phyloP scores from a whole-genome alignment of 2,113 vertebrate species.

The Leptobrachium leishanense region DNA sequence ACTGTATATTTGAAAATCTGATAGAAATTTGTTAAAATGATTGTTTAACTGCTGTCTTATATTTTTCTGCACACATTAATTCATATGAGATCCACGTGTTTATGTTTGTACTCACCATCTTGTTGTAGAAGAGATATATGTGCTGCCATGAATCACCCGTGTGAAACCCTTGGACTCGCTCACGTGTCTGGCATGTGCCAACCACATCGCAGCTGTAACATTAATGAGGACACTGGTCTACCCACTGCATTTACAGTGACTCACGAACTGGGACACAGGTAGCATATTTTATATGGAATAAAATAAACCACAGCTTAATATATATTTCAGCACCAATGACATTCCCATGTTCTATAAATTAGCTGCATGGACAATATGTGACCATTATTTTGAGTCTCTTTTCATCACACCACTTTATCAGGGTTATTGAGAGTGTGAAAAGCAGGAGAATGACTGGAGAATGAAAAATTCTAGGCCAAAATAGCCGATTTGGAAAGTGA shows the following conservation, averaged over 20 bases:
- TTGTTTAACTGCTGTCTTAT: no score
- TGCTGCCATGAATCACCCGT: constrained; percentile 84
- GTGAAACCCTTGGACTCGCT: constrained; percentile 93
- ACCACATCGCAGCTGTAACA: constrained; percentile 88
- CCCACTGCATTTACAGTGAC: constrained; percentile 92
- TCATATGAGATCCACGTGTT: neutral
- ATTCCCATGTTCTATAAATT: no score
- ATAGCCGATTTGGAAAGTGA: no score
- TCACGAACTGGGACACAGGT: constrained; percentile 97
- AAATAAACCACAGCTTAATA: neutral
- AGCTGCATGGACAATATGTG: no score
- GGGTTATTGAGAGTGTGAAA: no score
- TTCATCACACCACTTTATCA: no score
- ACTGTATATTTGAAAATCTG: no score
- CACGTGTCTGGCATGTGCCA: constrained; percentile 95
- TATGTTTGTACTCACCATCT: neutral
- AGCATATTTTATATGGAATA: constrained; percentile 43
- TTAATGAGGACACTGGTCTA: constrained; percentile 92
- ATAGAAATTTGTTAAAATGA: no score
- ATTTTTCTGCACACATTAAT: no score
- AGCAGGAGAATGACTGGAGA: no score
- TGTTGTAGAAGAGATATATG: constrained; percentile 90
- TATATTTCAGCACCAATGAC: neutral
- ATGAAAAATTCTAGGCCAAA: no score
- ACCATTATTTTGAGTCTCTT: no score